Base-by-base conservation (phyloP, 2,888 invertebrate species). In the Amphiduros pacificus region DNA sequence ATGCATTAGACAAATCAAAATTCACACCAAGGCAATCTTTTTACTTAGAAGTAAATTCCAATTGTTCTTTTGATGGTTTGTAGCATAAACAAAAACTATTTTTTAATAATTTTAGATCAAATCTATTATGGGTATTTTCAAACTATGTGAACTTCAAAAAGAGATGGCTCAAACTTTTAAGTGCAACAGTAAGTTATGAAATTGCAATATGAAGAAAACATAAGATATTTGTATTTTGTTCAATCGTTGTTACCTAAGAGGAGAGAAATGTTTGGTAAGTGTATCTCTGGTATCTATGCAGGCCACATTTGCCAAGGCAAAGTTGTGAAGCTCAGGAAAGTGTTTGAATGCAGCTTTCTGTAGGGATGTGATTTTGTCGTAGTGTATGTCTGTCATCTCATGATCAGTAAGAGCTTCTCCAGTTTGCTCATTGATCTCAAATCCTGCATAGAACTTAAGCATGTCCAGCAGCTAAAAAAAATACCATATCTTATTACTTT, bases 341-440 rank as follows among this genome's bases (percentile, higher is more conserved):
- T 94, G 92, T 0, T 92, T 90, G 83, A 95, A 99, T 0, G 93
- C 91, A 0, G 94, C 94, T 85, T 91, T 92, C 90, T 96, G 85
- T 57, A 99, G 84, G 0, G 92, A 91, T 1, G 92, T 93, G 44
- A 99, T 94, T 81, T 91, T 90, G 28, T 92, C 89, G 80, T 98
- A 99, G 83, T 99, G 99, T 29, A 91, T 85, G 75, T 93, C 89
- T 36, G 93, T 93, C 89, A 98, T 94, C 75, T 97, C 94, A 66
- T 92, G 89, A 77, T 97, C 94, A 0, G 91, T 92, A 71, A 98
- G 85, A 0, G 96, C 92, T 80, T 96, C 95, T 0, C 98, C 98
- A 0, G 92, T 91, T 75, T 92, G 91, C 77, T 99, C 98, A 81
- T 93, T 94, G 67, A 99, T 99, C 85, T 99, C 99, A 83, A 99